Percentiles rank a stretch among this genome's conserved stretches.
These are phyloP conservation scores for Scomber scombrus DNA, from an alignment of 2,113 vertebrate genomes.

Conservation along the genomic window DNA sequence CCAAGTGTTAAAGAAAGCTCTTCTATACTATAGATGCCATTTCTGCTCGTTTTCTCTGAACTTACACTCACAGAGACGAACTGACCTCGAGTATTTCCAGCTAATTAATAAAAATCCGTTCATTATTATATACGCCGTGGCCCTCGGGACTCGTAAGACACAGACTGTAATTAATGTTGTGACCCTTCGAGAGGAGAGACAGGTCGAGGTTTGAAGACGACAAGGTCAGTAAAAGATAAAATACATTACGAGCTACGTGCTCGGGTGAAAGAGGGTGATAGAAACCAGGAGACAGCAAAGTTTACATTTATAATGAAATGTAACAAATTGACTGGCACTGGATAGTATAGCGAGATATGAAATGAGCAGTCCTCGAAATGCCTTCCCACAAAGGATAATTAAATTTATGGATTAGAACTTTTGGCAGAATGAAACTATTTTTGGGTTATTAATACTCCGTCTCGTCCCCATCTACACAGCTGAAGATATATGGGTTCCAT, in stretches of 20 bases:
- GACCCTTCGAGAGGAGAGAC: slow-evolving; percentile 1
- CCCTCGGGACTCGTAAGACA: slow-evolving; percentile 25
- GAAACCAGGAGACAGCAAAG: neutral
- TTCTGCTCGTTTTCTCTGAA: slow-evolving; percentile 5
- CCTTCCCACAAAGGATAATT: slow-evolving; percentile 7
- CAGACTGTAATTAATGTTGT: slow-evolving; percentile 42
- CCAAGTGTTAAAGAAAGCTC: neutral
- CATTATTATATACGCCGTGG: slow-evolving; percentile 19
- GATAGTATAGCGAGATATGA: neutral
- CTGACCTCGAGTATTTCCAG: slow-evolving; percentile 45
- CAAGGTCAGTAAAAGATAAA: slow-evolving; percentile 23
- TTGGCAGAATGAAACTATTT: slow-evolving; percentile 57
- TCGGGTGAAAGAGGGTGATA: neutral
- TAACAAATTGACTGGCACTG: neutral
- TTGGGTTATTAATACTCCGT: slow-evolving; percentile 55
- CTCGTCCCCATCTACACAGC: slow-evolving; percentile 30
- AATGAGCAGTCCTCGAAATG: neutral
- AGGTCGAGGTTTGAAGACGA: neutral
- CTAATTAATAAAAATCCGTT: slow-evolving; percentile 43
- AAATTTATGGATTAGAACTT: slow-evolving; percentile 57
- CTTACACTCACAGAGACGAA: slow-evolving; percentile 7
- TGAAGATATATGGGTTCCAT: slow-evolving; percentile 46
- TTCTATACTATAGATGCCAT: neutral
- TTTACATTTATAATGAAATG: neutral
- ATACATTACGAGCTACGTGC: neutral